Conservation (phyloP, 2,797 vertebrate genomes). For the Carcharodon carcharias region DNA sequence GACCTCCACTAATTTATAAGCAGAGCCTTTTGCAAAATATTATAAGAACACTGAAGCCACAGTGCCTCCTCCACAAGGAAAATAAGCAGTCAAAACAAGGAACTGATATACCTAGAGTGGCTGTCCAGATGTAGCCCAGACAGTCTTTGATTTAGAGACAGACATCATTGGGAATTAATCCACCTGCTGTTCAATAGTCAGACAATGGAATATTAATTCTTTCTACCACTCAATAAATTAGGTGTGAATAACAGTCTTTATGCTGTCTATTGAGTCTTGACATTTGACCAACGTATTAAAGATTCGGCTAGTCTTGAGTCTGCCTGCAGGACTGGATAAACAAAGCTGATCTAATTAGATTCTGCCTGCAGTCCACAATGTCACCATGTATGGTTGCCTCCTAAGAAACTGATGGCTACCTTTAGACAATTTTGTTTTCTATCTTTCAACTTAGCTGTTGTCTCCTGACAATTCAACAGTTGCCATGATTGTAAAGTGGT, state of each 20-base stretch:
- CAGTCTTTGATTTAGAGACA: background rate
- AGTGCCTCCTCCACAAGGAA: background rate
- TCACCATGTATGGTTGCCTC: background rate
- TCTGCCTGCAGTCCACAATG: background rate
- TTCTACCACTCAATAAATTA: background rate
- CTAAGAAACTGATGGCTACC: background rate
- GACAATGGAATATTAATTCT: background rate
- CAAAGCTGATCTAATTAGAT: background rate
- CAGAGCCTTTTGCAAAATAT: background rate
- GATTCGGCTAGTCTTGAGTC: background rate
- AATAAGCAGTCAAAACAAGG: background rate
- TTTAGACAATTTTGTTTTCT: background rate
- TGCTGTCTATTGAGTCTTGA: background rate
- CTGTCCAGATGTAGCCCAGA: background rate
- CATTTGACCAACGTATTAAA: background rate
- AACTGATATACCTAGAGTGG: background rate
- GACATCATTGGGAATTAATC: background rate
- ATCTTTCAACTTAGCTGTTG: background rate
- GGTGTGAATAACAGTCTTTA: background rate
- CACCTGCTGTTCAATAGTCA: background rate
- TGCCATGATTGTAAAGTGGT: background rate
- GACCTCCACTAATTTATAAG: background rate
- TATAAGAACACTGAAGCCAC: background rate
- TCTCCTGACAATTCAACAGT: background rate
- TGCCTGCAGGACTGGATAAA: background rate